Evolutionary conservation across 2,888 invertebrate genomes (phyloP).

Genomic region (Caenorhabditis plicata): DNA sequence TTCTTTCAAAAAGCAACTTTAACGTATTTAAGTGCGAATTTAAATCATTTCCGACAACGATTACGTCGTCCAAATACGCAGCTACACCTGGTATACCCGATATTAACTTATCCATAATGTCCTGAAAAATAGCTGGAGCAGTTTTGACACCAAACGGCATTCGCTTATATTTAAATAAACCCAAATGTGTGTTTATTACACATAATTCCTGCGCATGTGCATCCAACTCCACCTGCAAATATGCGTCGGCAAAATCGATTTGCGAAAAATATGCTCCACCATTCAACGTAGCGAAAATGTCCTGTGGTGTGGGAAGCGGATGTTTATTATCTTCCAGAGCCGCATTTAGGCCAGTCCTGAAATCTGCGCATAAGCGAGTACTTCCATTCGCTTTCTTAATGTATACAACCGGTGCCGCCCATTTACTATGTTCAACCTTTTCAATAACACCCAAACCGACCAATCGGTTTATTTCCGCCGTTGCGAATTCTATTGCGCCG

Average conservation of each 20-base stretch:
- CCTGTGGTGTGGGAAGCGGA: slow-evolving; percentile 45
- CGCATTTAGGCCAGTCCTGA: slow-evolving; percentile 33
- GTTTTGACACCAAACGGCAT: slow-evolving; percentile 48
- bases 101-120: slow-evolving; percentile 36
- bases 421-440: slow-evolving; percentile 20
- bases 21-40: slow-evolving; percentile 20
- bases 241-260: slow-evolving; percentile 47
- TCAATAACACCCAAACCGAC: slow-evolving; percentile 17
- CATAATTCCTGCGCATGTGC: slow-evolving; percentile 22
- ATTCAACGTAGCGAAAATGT: slow-evolving; percentile 31
- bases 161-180: slow-evolving; percentile 39
- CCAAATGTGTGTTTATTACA: slow-evolving; percentile 40
- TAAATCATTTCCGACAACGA: slow-evolving; percentile 14
- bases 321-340: slow-evolving; percentile 32
- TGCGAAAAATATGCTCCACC: slow-evolving; percentile 34
- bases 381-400: slow-evolving; percentile 26
- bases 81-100: slow-evolving; percentile 19
- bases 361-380: slow-evolving; percentile 39
- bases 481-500: slow-evolving; percentile 12
- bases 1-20: slow-evolving; percentile 3
- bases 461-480: slow-evolving; percentile 40
- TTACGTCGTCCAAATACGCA: slow-evolving; percentile 34
- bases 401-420: slow-evolving; percentile 46
- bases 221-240: slow-evolving; percentile 38
- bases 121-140: slow-evolving; percentile 49